Base-by-base conservation (phyloP, 30 jellyfish, hydroid and myxozoan species). In the Nemopilema nomurai region DNA sequence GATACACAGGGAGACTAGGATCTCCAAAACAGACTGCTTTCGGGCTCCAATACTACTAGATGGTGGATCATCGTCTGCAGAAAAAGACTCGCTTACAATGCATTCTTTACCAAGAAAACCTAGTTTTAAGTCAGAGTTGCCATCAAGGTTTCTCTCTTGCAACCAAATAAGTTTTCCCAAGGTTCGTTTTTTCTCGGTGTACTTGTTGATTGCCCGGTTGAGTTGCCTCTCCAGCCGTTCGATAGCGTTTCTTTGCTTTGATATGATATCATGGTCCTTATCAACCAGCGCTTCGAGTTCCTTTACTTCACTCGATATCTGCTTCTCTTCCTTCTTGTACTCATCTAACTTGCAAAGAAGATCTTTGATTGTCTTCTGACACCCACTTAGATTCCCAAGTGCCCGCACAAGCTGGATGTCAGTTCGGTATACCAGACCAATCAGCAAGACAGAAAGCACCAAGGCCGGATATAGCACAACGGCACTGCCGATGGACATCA, bases 161-260 rank as follows among this genome's bases (percentile, higher is more conserved):
- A 84, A 25, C 93, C 93, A 84, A 4, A 62, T 33, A 41, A 73
- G 26, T 25, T 31, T 62, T 62, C 67, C 84, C 26, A 77, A 62
- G 18, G 69, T 31, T 19, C 87, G 29, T 66, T 84, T 84, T 77
- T 84, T 84, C 17, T 74, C 93, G 62, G 77, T 64, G 83, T 84
- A 84, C 24, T 84, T 84, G 72, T 69, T 62, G 18, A 84, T 84
- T 4, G 93, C 93, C 33, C 93, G 13, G 26, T 84, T 86, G 17
- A 84, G 68, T 57, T 84, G 93, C 30, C 93, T 70, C 62, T 84
- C 93, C 0, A 84, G 84, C 69, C 93, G 79, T 81, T 84, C 93
- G 18, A 84, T 84, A 25, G 93, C 93, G 0, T 84, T 73, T n/a
- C 93, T 78, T 71, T 84, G 93, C 49, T 84, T 84, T 32, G 93